These are phyloP conservation scores for Drosophila subquinaria DNA, from an alignment of 2,888 invertebrate genomes.

Conservation along the genomic window DNA sequence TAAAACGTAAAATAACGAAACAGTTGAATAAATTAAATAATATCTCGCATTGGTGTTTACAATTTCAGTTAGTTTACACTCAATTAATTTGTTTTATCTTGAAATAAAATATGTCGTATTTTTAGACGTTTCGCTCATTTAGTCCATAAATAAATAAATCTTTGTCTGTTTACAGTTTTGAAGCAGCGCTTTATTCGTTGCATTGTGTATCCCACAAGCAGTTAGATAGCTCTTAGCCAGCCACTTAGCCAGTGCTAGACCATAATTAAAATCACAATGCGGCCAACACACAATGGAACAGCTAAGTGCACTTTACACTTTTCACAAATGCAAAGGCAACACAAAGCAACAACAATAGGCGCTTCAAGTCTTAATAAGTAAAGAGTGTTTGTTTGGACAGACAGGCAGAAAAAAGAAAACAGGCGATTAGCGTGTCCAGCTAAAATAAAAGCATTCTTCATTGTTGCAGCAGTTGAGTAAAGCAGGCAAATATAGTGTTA, in stretches of 20 bases:
- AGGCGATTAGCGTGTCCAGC: constrained; percentile 55
- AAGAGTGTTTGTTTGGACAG: constrained; percentile 22
- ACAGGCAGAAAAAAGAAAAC: constrained; percentile 29
- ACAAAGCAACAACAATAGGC: constrained; percentile 59
- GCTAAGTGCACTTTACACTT: constrained; percentile 68
- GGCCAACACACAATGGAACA: constrained; percentile 55
- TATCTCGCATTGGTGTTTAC: background rate
- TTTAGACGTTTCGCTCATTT: background rate
- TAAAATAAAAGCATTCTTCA: constrained; percentile 10
- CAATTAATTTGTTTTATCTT: background rate
- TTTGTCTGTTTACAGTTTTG: constrained; percentile 24
- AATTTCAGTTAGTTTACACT: background rate
- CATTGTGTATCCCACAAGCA: constrained; percentile 35
- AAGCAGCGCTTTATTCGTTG: constrained; percentile 39
- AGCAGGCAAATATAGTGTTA: constrained; percentile 22
- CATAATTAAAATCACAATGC: constrained; percentile 74
- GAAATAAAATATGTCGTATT: background rate
- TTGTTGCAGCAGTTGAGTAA: background rate
- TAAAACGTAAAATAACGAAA: background rate
- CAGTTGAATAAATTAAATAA: background rate
- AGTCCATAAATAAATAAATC: constrained; percentile 2
- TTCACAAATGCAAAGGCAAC: constrained; percentile 53
- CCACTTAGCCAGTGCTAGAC: constrained; percentile 59
- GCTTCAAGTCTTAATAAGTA: constrained; percentile 55
- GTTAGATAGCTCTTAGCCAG: constrained; percentile 45